Evolutionary conservation across 2,113 vertebrate species (phyloP), one percentile per base, ranked within the genome.

Genomic region (Osmerus eperlanus): DNA sequence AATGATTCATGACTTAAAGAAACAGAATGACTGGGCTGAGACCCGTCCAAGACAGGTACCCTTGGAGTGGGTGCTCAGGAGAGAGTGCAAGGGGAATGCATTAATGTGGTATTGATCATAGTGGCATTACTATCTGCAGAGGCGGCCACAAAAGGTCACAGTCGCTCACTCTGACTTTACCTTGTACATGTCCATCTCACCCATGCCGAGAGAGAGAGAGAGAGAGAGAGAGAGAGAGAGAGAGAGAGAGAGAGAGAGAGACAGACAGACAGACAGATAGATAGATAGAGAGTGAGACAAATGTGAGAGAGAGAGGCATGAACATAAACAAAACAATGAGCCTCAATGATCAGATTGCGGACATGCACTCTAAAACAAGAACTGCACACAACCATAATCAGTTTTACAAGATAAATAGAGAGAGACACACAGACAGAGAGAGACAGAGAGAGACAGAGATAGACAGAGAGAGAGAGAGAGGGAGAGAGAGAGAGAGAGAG

Each of bases 21-120:
- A 65, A 71, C 28, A 12, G 63, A 79, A 67, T 56, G 74, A 76
- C 78, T 82, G 75, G 76, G 70, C 74, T 80, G 74, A 70, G 63
- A 36, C 29, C 72, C 75, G 68, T 14, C 21, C 58, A 71, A 69
- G 77, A 59, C 68, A 62, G 19, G 73, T 78, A 76, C 68, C 85
- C 83, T 80, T 83, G 76, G 78, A 82, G 63, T 74, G 61, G 67
- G 68, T 32, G 61, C 9, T 51, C 64, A 72, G 32, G 66, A 9
- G 77, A 71, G 74, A 32, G 72, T 72, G 66, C 25, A 36, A 81
- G 81, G 72, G 71, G 77, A 78, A 83, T 72, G 70, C 74, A 76
- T 83, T 82, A 77, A 73, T n/a, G 47, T 29, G 73, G 55, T 84
- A 86, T 80, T 77, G 84, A 89, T 90, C 83, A 77, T 28, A 8